phyloP scores from a whole-genome alignment of 2,797 vertebrate genomes.

The Triplophysa yarkandensis region DNA sequence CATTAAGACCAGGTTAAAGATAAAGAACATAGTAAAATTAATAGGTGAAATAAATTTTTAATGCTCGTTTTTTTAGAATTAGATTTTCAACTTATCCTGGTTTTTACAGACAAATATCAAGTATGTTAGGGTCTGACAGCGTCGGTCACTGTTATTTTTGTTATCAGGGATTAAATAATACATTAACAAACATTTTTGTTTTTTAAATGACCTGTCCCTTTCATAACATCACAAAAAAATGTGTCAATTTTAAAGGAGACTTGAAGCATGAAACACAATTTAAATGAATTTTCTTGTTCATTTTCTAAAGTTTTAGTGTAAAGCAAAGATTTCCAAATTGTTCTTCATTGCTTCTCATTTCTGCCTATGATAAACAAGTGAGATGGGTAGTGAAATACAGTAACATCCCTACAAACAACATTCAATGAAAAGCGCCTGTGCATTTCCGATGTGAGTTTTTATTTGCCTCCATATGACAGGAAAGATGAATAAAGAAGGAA shows the following conservation, averaged over 20 bases:
- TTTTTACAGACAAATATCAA: too few species aligned
- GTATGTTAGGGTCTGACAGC: background rate
- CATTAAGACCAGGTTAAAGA: too few species aligned
- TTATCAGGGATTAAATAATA: too few species aligned
- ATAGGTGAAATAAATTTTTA: too few species aligned
- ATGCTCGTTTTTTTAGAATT: too few species aligned
- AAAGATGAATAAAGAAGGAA: background rate
- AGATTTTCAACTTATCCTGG: too few species aligned
- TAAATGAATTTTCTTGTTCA: background rate
- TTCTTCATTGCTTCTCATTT: background rate
- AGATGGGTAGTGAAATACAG: background rate
- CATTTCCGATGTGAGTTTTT: conserved; percentile 1
- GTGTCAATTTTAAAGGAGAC: too few species aligned
- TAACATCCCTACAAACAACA: background rate
- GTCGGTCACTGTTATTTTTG: background rate
- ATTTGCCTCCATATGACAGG: conserved; percentile 4
- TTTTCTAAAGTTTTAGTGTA: too few species aligned
- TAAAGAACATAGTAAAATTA: too few species aligned
- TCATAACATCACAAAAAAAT: background rate
- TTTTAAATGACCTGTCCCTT: background rate
- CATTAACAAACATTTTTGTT: too few species aligned
- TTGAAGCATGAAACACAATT: background rate
- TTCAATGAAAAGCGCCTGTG: background rate
- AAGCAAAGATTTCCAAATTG: background rate
- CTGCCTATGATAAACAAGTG: too few species aligned